phyloP scores from a whole-genome alignment of 2,888 invertebrate species.

The Tipula lateralis region DNA sequence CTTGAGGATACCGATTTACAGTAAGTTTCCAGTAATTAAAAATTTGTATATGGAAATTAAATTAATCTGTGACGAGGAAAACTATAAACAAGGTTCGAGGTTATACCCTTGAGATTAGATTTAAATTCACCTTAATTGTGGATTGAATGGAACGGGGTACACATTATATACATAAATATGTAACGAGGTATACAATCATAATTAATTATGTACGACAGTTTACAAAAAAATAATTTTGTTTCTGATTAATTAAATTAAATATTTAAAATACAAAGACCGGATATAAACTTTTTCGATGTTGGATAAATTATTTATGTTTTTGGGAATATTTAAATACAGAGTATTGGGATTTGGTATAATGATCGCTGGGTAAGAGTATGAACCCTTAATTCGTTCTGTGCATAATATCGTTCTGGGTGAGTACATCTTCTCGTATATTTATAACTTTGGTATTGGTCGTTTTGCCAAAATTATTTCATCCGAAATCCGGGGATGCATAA shows the following conservation, averaged over 20 bases:
- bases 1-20: neutral
- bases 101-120: neutral
- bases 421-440: too few relatives aligned
- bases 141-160: too few relatives aligned
- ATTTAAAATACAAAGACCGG: neutral
- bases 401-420: too few relatives aligned
- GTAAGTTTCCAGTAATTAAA: neutral
- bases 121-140: neutral
- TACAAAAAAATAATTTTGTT: neutral
- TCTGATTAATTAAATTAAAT: neutral
- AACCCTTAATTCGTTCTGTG: too few relatives aligned
- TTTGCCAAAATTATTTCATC: too few relatives aligned
- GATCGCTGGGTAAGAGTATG: too few relatives aligned
- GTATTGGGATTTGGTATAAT: too few relatives aligned
- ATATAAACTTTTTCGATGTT: neutral
- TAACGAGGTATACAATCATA: neutral
- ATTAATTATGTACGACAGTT: neutral
- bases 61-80: neutral
- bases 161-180: neutral
- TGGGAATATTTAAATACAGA: too few relatives aligned
- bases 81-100: neutral
- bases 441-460: too few relatives aligned
- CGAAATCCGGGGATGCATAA: too few relatives aligned
- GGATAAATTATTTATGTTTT: neutral
- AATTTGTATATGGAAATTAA: neutral